phyloP scores from a whole-genome alignment of 2,888 invertebrate genomes.

The Parnassius orleans region DNA sequence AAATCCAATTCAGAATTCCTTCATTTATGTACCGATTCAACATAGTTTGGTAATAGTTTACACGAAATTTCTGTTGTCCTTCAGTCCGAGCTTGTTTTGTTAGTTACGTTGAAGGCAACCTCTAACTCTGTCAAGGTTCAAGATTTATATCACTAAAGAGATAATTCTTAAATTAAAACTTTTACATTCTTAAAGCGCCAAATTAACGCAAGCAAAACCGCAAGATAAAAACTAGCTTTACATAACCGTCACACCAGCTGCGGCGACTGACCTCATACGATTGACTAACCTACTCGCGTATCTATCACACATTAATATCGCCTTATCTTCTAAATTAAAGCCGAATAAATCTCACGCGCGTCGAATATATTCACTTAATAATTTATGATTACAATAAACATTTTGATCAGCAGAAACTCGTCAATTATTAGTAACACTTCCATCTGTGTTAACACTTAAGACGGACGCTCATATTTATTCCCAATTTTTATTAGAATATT shows the following conservation, averaged over 20 bases:
- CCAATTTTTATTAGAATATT: slow-evolving; percentile 15
- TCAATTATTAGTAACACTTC: slow-evolving; percentile 26
- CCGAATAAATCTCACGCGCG: slow-evolving; percentile 18
- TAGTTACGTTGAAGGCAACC: too few species aligned
- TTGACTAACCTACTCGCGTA: slow-evolving; percentile 22
- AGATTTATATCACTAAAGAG: too few species aligned
- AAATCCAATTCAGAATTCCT: too few species aligned
- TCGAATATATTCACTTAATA: slow-evolving; percentile 14
- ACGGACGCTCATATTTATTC: slow-evolving; percentile 23
- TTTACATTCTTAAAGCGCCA: too few species aligned
- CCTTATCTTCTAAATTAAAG: slow-evolving; percentile 26
- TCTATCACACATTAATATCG: slow-evolving; percentile 23
- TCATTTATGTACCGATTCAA: too few species aligned
- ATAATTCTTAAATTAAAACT: too few species aligned
- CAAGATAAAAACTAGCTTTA: background rate
- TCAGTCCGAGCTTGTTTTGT: too few species aligned
- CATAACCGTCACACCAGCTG: slow-evolving; percentile 7
- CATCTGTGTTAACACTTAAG: slow-evolving; percentile 22
- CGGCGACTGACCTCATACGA: slow-evolving; percentile 19
- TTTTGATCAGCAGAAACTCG: slow-evolving; percentile 22
- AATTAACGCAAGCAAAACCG: background rate
- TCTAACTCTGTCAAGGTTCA: too few species aligned
- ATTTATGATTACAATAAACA: slow-evolving; percentile 24
- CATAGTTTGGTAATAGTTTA: too few species aligned
- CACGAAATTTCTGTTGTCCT: too few species aligned